Evolutionary conservation across 2,113 vertebrate genomes (phyloP).

Genomic region (Sylvia atricapilla): DNA sequence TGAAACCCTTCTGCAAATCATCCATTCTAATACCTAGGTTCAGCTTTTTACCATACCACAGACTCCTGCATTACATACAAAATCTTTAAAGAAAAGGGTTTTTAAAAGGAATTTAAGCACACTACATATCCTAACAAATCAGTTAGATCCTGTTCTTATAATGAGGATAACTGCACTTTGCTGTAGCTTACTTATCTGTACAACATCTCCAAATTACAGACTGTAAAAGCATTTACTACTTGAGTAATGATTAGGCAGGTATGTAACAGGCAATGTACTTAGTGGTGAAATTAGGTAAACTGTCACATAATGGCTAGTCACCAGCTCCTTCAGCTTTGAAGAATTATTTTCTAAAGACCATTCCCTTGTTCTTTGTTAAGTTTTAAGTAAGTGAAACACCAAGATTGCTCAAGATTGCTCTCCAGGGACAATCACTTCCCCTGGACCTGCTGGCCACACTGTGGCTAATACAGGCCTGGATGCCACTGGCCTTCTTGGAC

Average conservation of each 20-base stretch:
- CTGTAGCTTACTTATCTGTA: background rate
- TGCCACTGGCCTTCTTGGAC: background rate
- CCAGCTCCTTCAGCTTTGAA: background rate
- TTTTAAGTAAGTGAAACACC: slow-evolving; percentile 7
- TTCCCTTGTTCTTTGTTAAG: background rate
- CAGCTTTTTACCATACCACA: background rate
- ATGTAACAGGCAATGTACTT: background rate
- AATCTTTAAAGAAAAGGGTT: background rate
- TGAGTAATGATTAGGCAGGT: background rate
- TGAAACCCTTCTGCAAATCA: background rate
- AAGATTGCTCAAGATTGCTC: background rate
- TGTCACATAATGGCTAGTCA: background rate
- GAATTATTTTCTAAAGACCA: background rate
- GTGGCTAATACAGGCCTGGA: background rate
- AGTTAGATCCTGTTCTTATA: background rate
- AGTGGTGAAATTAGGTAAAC: background rate
- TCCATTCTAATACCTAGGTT: background rate
- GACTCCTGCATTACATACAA: background rate
- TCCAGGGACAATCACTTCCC: background rate
- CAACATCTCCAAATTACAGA: background rate
- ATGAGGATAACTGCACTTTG: background rate
- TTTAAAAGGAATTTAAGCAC: background rate
- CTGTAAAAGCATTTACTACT: background rate
- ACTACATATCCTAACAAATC: background rate
- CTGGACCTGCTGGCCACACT: background rate